Evolutionary conservation across 1,140 invertebrate species (phyloP), one percentile per base, ranked within the genome.

Genomic region (Cydia fagiglandana): DNA sequence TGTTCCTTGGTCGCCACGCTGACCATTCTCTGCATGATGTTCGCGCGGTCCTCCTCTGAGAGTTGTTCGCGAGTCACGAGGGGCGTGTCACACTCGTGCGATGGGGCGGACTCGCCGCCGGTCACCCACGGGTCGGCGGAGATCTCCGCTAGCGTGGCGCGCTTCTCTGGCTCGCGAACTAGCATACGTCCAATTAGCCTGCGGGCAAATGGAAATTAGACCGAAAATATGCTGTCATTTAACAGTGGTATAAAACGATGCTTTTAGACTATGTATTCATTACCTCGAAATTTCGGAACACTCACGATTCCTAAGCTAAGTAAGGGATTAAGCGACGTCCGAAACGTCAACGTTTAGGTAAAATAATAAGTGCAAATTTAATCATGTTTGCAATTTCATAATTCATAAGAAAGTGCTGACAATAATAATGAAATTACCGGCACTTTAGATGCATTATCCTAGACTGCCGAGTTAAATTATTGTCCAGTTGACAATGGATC

Each of bases 21-120:
- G 20, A 99, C 97, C 97, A 99, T 99, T 94, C 97, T 98, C 80
- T 98, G 97, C 74, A 99, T 95, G 80, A 99, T 98, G 76, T 97
- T 95, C 80, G 96, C 95, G 86, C 99, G 97, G 91, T 99, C 98
- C 66, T 98, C 97, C 73, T 98, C 97, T n/a, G 89, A 86, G n/a
- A 93, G 76, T 53, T 91, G 88, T 81, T 93, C 87, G 80, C 91
- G 91, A 15, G 91, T 83, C 9, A 93, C 90, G 75, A 93, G 78
- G 0, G 90, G 90, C 9, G 90, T 88, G 75, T 93, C 91, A 81
- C 90, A 91, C 50, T 92, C 91, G 80, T 91, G 91, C 85, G 38
- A 94, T 88, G 12, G 90, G 85, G 92, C 89, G 88, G 15, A 90
- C 85, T 92, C 90, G 0, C 94, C 94, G 34, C 94, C 91, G 24